phyloP scores from a whole-genome alignment of 2,888 invertebrate genomes.

The Aethes cnicana region DNA sequence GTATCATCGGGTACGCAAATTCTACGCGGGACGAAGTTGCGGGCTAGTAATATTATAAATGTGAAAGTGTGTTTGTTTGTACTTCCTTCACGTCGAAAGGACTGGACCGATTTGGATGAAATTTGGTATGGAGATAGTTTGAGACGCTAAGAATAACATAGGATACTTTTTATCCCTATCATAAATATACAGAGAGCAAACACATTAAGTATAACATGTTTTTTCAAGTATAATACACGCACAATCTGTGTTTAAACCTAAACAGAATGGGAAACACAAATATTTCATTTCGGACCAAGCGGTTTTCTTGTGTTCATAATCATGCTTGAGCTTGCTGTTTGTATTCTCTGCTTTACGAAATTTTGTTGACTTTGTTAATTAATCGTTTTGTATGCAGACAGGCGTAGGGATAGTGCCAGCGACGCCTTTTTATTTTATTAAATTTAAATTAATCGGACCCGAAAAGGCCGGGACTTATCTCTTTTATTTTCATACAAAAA shows the following conservation, averaged over 20 bases:
- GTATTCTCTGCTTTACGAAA: slow-evolving; percentile 59
- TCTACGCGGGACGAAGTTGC: too few relatives aligned
- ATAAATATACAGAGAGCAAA: too few relatives aligned
- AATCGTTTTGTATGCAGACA: slow-evolving; percentile 74
- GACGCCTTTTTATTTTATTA: slow-evolving; percentile 44
- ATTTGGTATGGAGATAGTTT: too few relatives aligned
- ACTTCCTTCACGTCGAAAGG: too few relatives aligned
- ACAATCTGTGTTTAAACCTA: slow-evolving; percentile 40
- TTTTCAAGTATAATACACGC: slow-evolving; percentile 1
- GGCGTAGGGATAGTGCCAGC: slow-evolving; percentile 47
- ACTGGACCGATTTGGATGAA: too few relatives aligned
- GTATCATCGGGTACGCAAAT: too few relatives aligned
- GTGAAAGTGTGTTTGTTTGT: too few relatives aligned
- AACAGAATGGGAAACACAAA: slow-evolving; percentile 48
- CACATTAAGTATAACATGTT: too few relatives aligned
- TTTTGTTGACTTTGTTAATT: slow-evolving; percentile 74
- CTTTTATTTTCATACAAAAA: too few relatives aligned
- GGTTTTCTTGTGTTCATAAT: slow-evolving; percentile 56
- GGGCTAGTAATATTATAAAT: too few relatives aligned
- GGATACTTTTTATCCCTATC: too few relatives aligned
- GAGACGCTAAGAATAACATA: too few relatives aligned
- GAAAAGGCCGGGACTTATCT: slow-evolving; percentile 35
- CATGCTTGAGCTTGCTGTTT: slow-evolving; percentile 48
- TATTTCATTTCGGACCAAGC: slow-evolving; percentile 52
- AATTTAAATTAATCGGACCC: slow-evolving; percentile 42